A percentile compares a stretch with the other conserved stretches of the same genome.
phyloP scores from a whole-genome alignment of 2,888 invertebrate genomes.

The Sympetrum striolatum region DNA sequence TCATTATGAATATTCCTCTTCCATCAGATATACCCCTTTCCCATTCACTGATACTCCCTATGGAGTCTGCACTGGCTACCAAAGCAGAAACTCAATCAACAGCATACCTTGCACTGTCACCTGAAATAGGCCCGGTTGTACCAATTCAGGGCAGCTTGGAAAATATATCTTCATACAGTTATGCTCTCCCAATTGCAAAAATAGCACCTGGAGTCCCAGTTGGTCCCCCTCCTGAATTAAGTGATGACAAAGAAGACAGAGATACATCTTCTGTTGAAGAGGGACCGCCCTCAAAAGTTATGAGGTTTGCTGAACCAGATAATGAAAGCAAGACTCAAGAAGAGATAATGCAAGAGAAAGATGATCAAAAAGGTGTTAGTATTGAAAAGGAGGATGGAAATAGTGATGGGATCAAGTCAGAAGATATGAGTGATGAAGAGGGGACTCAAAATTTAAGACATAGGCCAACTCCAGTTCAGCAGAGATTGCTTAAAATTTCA shows the following conservation, averaged over 20 bases:
- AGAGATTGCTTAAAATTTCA: slow-evolving; percentile 86
- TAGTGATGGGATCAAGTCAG: slow-evolving; percentile 54
- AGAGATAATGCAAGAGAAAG: slow-evolving; percentile 56
- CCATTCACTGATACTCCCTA: slow-evolving; percentile 63
- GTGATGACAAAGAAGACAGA: slow-evolving; percentile 66
- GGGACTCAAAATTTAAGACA: slow-evolving; percentile 47
- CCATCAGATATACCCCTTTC: slow-evolving; percentile 55
- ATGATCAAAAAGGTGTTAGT: slow-evolving; percentile 58
- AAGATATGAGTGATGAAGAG: slow-evolving; percentile 47
- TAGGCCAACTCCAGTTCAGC: slow-evolving; percentile 81
- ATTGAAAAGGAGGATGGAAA: slow-evolving; percentile 56
- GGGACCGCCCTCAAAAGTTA: slow-evolving; percentile 61
- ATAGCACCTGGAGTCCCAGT: slow-evolving; percentile 85
- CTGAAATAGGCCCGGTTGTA: slow-evolving; percentile 61
- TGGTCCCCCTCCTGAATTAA: slow-evolving; percentile 79
- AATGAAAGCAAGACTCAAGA: background rate
- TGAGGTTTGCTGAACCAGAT: slow-evolving; percentile 66
- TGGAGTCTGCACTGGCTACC: slow-evolving; percentile 65
- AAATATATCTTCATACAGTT: slow-evolving; percentile 68
- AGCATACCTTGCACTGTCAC: slow-evolving; percentile 56
- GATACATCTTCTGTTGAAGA: slow-evolving; percentile 55
- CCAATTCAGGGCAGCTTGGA: slow-evolving; percentile 77
- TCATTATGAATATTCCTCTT: slow-evolving; percentile 64
- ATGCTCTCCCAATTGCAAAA: slow-evolving; percentile 46
- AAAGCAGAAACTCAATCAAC: slow-evolving; percentile 56